Evolutionary conservation across 2,797 vertebrate genomes (phyloP).

Genomic region (Crenichthys baileyi): DNA sequence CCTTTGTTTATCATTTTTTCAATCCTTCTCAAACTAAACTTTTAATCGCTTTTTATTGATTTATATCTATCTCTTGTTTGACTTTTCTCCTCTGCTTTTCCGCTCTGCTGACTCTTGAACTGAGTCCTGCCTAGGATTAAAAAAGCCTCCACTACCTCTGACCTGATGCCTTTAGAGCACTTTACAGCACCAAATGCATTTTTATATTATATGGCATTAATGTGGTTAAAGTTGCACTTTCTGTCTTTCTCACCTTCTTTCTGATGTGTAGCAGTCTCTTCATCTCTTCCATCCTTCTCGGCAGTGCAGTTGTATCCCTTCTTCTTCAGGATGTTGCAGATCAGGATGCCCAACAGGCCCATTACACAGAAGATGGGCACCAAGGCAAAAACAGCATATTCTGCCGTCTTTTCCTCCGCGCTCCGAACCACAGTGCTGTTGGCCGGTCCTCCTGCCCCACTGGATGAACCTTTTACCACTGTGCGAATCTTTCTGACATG

Average conservation of each 20-base stretch:
- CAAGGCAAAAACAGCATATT: slow-evolving; percentile 90
- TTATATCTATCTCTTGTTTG: neutral
- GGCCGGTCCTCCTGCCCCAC: slow-evolving; percentile 34
- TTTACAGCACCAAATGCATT: slow-evolving; percentile 31
- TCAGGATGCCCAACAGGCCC: slow-evolving; percentile 93
- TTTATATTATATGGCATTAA: slow-evolving; percentile 24
- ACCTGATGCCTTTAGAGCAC: neutral
- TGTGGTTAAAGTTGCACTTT: slow-evolving; percentile 1
- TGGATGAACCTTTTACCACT: slow-evolving; percentile 60
- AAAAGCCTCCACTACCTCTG: neutral
- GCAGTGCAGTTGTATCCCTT: slow-evolving; percentile 91
- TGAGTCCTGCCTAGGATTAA: neutral
- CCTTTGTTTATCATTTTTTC: neutral
- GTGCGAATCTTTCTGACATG: slow-evolving; percentile 71
- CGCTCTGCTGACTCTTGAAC: neutral
- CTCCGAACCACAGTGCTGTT: slow-evolving; percentile 83
- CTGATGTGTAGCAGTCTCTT: slow-evolving; percentile 75
- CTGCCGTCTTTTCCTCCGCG: slow-evolving; percentile 83
- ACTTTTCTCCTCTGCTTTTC: neutral
- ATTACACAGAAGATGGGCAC: slow-evolving; percentile 95
- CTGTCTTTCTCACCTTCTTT: slow-evolving; percentile 82
- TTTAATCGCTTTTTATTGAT: neutral
- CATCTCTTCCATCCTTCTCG: slow-evolving; percentile 85
- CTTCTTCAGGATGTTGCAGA: slow-evolving; percentile 95
- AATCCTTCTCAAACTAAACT: neutral